Conservation (phyloP, 2,113 vertebrate genomes). For the Leptobrachium leishanense region DNA sequence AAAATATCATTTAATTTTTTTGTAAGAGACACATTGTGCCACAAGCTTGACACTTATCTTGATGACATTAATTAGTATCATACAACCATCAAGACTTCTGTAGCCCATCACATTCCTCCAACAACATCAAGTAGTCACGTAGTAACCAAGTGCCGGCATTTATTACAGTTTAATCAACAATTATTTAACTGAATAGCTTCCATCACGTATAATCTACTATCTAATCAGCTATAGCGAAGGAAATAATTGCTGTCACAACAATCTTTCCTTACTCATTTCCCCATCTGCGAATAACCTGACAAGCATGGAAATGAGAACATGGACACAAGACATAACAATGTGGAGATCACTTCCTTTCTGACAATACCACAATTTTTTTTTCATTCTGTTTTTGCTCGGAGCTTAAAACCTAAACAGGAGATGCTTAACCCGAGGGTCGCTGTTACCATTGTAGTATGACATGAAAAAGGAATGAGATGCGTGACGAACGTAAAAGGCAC, state of each 20-base stretch:
- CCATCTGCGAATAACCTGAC: not conserved
- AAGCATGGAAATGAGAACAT: not conserved
- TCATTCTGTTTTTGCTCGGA: not conserved
- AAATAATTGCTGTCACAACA: not conserved
- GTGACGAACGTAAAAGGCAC: not conserved
- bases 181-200: too few species aligned
- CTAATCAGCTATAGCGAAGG: not conserved
- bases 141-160: too few species aligned
- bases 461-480: not conserved
- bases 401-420: slow-evolving; percentile 11
- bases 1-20: too few species aligned
- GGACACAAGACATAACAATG: not conserved
- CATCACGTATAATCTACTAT: not conserved
- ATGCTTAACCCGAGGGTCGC: slow-evolving; percentile 12
- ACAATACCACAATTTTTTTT: slow-evolving; percentile 9
- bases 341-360: not conserved
- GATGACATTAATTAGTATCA: too few species aligned
- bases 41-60: too few species aligned
- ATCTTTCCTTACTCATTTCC: too few species aligned
- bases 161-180: too few species aligned
- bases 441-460: not conserved
- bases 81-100: too few species aligned
- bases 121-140: too few species aligned
- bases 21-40: too few species aligned
- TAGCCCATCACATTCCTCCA: too few species aligned